Evolutionary conservation across 1,140 invertebrate genomes (phyloP), one percentile per base, ranked within the genome.

Genomic region (Aethina tumida): DNA sequence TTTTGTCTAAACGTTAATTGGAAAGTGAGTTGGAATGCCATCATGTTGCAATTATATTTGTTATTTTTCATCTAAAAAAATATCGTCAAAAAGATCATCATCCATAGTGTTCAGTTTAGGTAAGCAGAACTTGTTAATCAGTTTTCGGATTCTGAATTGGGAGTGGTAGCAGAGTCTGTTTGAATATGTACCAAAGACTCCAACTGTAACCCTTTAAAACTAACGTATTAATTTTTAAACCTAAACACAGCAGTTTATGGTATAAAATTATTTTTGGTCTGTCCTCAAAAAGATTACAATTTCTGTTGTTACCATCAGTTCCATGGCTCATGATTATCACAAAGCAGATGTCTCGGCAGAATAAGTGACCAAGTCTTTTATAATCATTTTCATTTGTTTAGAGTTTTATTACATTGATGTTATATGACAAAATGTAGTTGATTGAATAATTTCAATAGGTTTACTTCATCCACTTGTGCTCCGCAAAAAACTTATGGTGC

Each of bases 201-300:
- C 5, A 47, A 35, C 35, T 47, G 45, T 12, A 30, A 27, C 18
- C 36, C 34, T 12, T 20, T 33, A 16, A 31, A 18, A 9, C 14
- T 15, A 10, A 3, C 2, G 28, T n/a, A 15, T 2, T n/a, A n/a
- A n/a, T n/a, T n/a, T n/a, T n/a, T n/a, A n/a, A n/a, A n/a, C n/a
- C n/a, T n/a, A n/a, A n/a, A n/a, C n/a, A 30, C 35, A 32, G 2
- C 42, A 33, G 14, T 32, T 10, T 69, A 58, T 85, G 82, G 50
- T 84, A 82, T 20, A 87, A 73, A 44, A 86, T 81, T 37, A 86
- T 67, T 61, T 87, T 87, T 26, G 84, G 84, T 50, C 84, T 79
- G 17, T 68, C 65, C 1, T 58, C 50, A 13, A 86, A 63, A 37
- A 62, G 41, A 1, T 68, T 67, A 52, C 79, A 77, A 32, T 68